Evolutionary conservation across 2,888 invertebrate genomes (phyloP).

Genomic region (Falcaria lacertinaria): DNA sequence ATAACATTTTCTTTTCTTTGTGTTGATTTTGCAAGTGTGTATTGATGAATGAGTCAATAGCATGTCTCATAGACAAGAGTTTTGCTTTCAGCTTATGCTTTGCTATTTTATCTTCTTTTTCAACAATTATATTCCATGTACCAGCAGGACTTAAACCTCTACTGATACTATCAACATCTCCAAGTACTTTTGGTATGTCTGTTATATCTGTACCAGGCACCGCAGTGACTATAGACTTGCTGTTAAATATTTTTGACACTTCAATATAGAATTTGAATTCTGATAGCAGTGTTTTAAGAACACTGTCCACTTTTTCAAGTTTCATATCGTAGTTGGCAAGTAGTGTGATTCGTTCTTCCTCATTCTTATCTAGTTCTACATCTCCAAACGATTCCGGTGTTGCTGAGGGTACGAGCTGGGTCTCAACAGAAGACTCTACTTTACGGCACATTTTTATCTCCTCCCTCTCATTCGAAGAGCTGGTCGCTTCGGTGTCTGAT

Average conservation of each 20-base stretch:
- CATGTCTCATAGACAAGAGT: constrained; percentile 46
- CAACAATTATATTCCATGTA: constrained; percentile 58
- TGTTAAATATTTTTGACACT: constrained; percentile 60
- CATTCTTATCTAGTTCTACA: constrained; percentile 57
- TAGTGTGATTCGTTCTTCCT: constrained; percentile 49
- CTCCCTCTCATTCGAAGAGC: constrained; percentile 28
- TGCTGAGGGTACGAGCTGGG: constrained; percentile 34
- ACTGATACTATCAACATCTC: constrained; percentile 34
- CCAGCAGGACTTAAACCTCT: constrained; percentile 41
- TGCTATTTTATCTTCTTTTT: constrained; percentile 48
- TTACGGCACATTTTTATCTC: constrained; percentile 63
- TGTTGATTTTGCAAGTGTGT: constrained; percentile 34
- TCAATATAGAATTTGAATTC: constrained; percentile 70
- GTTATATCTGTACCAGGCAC: constrained; percentile 33
- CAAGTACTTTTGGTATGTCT: constrained; percentile 33
- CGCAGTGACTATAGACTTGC: constrained; percentile 38
- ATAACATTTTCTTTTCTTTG: constrained; percentile 14
- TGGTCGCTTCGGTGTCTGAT: constrained; percentile 43
- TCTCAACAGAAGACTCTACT: constrained; percentile 31
- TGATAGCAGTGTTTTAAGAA: constrained; percentile 50
- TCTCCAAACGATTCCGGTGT: constrained; percentile 64
- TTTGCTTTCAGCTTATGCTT: constrained; percentile 54
- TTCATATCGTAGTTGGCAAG: constrained; percentile 54
- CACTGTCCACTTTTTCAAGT: constrained; percentile 52
- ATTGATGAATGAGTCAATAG: constrained; percentile 49